Base-by-base conservation (phyloP, 1,140 invertebrate genomes). In the Hyles euphorbiae region DNA sequence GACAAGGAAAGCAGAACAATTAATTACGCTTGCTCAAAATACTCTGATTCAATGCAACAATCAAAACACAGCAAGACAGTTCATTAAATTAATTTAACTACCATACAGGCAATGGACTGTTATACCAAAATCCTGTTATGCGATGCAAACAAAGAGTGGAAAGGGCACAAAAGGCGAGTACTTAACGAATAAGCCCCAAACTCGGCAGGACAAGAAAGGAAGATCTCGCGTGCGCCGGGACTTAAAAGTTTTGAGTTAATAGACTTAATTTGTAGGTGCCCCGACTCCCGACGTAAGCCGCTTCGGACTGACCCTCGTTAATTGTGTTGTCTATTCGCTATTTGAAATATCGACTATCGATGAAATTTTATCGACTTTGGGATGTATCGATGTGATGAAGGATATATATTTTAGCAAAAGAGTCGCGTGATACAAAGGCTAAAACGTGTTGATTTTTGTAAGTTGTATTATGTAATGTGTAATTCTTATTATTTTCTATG, bases 231-330 rank as follows among this genome's bases (percentile, higher is more conserved):
- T 78, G 76, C 70, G 74, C 79, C 76, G 71, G 81, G 84, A 87
- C 84, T 87, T 87, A 87, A 87, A 87, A 87, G 80, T 87, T 87
- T 40, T 76, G 76, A 81, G 63, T 84, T 83, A 86, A 87, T 84
- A 81, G 81, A 81, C 83, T 86, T 86, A 84, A 86, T 86, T 86
- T 86, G 78, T 79, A 86, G 79, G 76, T 74, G 67, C 65, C 63
- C 73, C 22, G 22, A 22, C 22, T 22, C 22, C 22, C 68, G 63
- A 60, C 70, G 65, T 84, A 84, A 86, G 80, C 83, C 71, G 81
- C 81, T 86, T 81, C 75, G 66, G 63, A 68, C 64, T 76, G 75
- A 80, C 82, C 75, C 72, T 76, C 62, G 59, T 57, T 76, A 71
- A 68, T 72, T 70, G 72, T 57, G 74, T 56, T 74, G 70, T 67